phyloP scores from a whole-genome alignment of 53 echinoderm and acorn worm species.

The Patiria pectinifera region DNA sequence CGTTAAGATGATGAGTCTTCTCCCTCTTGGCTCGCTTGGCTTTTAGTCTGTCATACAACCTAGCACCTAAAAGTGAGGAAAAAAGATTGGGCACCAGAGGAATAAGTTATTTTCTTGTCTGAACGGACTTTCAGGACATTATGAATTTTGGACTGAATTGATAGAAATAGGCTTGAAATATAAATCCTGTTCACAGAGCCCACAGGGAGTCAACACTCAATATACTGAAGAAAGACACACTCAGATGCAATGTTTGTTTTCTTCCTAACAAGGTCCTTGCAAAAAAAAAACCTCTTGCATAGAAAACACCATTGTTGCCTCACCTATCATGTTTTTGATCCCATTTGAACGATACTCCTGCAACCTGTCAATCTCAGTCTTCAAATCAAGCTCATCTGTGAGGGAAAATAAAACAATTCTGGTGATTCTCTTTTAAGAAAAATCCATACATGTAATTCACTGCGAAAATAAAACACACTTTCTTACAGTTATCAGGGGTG shows the following conservation, averaged over 20 bases:
- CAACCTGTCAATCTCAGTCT: constrained; percentile 81
- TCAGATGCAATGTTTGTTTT: no score
- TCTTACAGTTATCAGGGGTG: no score
- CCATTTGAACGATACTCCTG: constrained; percentile 87
- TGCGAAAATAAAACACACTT: no score
- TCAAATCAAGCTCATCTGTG: constrained; percentile 93
- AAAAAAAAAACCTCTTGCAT: no score
- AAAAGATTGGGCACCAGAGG: not conserved
- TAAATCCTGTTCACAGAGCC: not conserved
- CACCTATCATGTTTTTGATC: constrained; percentile 84
- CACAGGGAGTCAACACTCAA: no score
- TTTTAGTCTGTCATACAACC: constrained; percentile 89
- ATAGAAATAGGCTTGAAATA: not conserved
- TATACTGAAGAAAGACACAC: not conserved
- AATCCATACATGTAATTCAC: no score
- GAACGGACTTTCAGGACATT: not conserved
- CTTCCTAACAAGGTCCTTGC: no score
- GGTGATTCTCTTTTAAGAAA: no score
- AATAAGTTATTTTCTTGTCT: not conserved
- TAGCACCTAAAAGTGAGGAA: constrained; percentile 65
- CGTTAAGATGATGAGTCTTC: constrained; percentile 73
- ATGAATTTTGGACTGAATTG: not conserved
- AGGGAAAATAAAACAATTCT: not conserved
- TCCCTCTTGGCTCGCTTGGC: constrained; percentile 71
- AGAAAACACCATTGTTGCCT: not conserved